Evolutionary conservation across 2,888 invertebrate genomes (phyloP).

Genomic region (Polyommatus iphigenia): DNA sequence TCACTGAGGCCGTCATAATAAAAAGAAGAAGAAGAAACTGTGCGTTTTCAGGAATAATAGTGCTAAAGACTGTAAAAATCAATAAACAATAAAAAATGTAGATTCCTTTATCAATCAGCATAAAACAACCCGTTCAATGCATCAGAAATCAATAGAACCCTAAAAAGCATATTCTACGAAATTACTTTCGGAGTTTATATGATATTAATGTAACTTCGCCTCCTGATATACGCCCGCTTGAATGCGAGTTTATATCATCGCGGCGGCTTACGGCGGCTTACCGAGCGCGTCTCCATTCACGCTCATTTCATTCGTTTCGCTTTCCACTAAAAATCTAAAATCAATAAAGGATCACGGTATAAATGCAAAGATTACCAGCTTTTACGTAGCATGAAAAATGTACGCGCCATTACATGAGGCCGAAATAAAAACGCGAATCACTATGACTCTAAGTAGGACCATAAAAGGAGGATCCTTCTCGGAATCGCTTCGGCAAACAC

Average conservation of each 20-base stretch:
- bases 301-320: constrained; percentile 75
- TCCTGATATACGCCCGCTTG: constrained; percentile 64
- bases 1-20: too few species aligned
- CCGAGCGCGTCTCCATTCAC: constrained; percentile 76
- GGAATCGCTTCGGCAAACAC: constrained; percentile 79
- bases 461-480: constrained; percentile 75
- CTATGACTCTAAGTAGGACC: constrained; percentile 75
- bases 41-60: not conserved
- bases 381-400: constrained; percentile 75
- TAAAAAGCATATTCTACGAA: constrained; percentile 27
- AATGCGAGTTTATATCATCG: constrained; percentile 77
- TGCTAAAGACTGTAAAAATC: not conserved
- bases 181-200: constrained; percentile 36
- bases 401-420: constrained; percentile 73
- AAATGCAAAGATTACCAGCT: constrained; percentile 79
- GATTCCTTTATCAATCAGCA: not conserved
- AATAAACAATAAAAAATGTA: not conserved
- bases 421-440: constrained; percentile 80
- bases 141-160: constrained; percentile 23
- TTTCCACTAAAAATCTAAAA: constrained; percentile 80
- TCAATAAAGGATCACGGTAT: constrained; percentile 79
- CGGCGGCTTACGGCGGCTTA: constrained; percentile 74
- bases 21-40: too few species aligned
- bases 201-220: constrained; percentile 52
- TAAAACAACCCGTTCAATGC: constrained; percentile 30